Evolutionary conservation across 1,140 invertebrate species (phyloP).

Genomic region (Solen grandis): DNA sequence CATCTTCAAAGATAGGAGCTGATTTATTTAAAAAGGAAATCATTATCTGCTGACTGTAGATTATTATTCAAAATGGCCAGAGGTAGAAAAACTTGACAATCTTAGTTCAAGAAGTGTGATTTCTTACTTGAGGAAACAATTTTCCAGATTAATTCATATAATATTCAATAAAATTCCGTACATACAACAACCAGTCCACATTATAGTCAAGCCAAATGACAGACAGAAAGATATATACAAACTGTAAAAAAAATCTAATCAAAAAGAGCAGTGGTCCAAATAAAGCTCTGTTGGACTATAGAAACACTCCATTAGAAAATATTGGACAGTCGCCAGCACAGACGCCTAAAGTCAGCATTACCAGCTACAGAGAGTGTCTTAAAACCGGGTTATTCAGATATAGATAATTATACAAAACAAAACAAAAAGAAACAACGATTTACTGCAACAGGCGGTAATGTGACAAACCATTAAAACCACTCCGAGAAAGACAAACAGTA

Average conservation of each 20-base stretch:
- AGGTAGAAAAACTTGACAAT: background rate
- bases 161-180: background rate
- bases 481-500: background rate
- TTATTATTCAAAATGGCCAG: slow-evolving; percentile 37
- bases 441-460: background rate
- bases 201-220: background rate
- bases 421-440: background rate
- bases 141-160: background rate
- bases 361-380: background rate
- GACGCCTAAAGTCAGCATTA: background rate
- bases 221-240: background rate
- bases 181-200: background rate
- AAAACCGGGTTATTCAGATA: background rate
- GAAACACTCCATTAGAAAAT: background rate
- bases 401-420: background rate
- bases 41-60: slow-evolving; percentile 39
- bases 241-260: background rate
- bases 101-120: background rate
- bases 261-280: background rate
- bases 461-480: background rate
- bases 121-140: background rate
- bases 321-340: background rate
- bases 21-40: slow-evolving; percentile 73
- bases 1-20: slow-evolving; percentile 71
- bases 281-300: background rate